A percentile compares a stretch with the other conserved stretches of the same genome.
Conservation (phyloP, 2,113 vertebrate genomes). For the Antechinus flavipes region DNA sequence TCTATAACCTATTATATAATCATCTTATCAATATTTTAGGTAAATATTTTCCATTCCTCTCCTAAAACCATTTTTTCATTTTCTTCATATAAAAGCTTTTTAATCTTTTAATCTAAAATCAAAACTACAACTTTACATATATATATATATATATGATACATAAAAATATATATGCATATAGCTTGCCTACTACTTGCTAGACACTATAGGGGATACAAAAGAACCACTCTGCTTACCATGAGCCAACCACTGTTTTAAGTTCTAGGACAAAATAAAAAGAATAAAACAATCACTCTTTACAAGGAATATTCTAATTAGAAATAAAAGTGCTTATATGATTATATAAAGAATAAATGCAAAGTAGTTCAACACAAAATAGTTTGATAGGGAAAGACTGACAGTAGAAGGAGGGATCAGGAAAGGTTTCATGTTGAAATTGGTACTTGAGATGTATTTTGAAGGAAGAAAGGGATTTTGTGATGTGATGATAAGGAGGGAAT, state of each 20-base stretch:
- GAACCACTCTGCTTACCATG: neutral
- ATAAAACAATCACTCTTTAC: neutral
- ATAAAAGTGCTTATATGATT: neutral
- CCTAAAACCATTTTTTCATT: no score
- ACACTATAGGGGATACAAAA: neutral
- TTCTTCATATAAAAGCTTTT: no score
- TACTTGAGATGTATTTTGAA: neutral
- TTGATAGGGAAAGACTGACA: neutral
- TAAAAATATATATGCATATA: no score
- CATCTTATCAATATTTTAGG: neutral
- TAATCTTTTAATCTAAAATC: no score
- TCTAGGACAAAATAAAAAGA: neutral
- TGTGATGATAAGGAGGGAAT: neutral
- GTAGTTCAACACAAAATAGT: neutral
- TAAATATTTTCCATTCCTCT: no score
- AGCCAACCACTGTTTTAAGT: neutral
- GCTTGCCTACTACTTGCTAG: neutral
- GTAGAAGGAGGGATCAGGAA: neutral
- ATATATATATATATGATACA: no score
- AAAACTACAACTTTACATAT: no score
- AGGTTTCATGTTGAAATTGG: neutral
- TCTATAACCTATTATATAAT: neutral
- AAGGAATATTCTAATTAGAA: neutral
- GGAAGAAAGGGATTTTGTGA: neutral
- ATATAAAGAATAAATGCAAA: neutral